phyloP scores from a whole-genome alignment of 2,797 vertebrate species.

The Miichthys miiuy region DNA sequence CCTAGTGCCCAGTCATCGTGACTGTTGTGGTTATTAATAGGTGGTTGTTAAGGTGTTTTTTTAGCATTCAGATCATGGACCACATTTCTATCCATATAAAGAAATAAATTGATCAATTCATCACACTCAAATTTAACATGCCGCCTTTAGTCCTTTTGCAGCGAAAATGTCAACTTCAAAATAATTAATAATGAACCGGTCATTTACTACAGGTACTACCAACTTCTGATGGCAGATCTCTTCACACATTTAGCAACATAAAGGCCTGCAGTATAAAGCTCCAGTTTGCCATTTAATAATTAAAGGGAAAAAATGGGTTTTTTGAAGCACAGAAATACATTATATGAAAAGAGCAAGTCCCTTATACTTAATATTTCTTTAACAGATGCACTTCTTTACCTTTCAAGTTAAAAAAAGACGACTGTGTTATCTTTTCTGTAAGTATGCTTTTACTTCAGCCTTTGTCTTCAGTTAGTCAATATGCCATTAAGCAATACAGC shows the following conservation, averaged over 20 bases:
- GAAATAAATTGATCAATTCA: constrained; percentile 23
- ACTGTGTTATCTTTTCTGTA: constrained; percentile 1
- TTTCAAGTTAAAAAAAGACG: not conserved
- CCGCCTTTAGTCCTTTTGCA: constrained; percentile 2
- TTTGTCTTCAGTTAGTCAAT: constrained; percentile 51
- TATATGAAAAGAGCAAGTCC: constrained; percentile 14
- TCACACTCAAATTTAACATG: constrained; percentile 16
- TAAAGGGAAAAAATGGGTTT: not conserved
- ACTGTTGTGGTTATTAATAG: not conserved
- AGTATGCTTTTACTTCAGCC: constrained; percentile 17
- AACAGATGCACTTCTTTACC: not conserved
- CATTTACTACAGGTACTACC: not conserved
- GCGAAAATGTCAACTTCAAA: constrained; percentile 16
- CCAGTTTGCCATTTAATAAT: constrained; percentile 20
- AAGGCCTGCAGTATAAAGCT: constrained; percentile 1
- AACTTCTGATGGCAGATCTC: constrained; percentile 6
- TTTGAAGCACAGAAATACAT: constrained; percentile 16
- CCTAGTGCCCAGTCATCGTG: not conserved
- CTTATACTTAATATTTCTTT: constrained; percentile 24
- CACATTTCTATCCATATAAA: not conserved
- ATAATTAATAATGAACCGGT: constrained; percentile 18
- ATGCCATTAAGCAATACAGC: constrained; percentile 55
- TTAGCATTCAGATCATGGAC: not conserved
- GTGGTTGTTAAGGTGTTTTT: not conserved
- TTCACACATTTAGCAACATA: constrained; percentile 1